A percentile compares a stretch with the other conserved stretches of the same genome.
phyloP scores from a whole-genome alignment of 2,888 invertebrate genomes.

The Tiphia femorata region DNA sequence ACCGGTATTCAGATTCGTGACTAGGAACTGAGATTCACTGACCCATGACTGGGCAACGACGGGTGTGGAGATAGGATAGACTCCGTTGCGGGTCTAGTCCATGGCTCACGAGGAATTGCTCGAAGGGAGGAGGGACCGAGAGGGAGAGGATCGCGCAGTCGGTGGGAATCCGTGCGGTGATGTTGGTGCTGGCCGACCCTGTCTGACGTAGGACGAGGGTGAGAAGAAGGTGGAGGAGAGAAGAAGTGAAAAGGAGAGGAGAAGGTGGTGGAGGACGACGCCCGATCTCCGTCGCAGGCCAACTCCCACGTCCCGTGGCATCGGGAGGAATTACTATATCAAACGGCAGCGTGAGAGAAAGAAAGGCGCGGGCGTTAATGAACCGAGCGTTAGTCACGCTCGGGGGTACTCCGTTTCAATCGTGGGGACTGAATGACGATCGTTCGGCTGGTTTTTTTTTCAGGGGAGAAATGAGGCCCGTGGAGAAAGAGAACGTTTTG shows the following conservation, averaged over 20 bases:
- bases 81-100: slow-evolving; percentile 27
- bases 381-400: slow-evolving; percentile 46
- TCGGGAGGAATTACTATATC: slow-evolving; percentile 42
- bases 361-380: slow-evolving; percentile 37
- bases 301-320: slow-evolving; percentile 52
- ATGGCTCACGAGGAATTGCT: no score
- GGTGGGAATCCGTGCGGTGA: no score
- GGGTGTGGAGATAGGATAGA: slow-evolving; percentile 35
- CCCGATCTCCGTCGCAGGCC: slow-evolving; percentile 50
- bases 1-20: slow-evolving; percentile 63
- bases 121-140: no score
- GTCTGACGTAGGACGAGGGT: not conserved
- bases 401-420: no score
- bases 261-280: slow-evolving; percentile 45
- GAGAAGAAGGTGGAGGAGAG: not conserved
- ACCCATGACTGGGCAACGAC: slow-evolving; percentile 60
- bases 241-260: slow-evolving; percentile 10
- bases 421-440: no score
- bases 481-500: no score
- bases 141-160: no score
- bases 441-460: no score
- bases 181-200: no score
- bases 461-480: no score
- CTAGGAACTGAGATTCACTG: slow-evolving; percentile 65
- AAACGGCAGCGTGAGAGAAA: slow-evolving; percentile 47